Evolutionary conservation across 2,113 vertebrate genomes (phyloP).

Genomic region (Poeciliopsis turrubarensis): DNA sequence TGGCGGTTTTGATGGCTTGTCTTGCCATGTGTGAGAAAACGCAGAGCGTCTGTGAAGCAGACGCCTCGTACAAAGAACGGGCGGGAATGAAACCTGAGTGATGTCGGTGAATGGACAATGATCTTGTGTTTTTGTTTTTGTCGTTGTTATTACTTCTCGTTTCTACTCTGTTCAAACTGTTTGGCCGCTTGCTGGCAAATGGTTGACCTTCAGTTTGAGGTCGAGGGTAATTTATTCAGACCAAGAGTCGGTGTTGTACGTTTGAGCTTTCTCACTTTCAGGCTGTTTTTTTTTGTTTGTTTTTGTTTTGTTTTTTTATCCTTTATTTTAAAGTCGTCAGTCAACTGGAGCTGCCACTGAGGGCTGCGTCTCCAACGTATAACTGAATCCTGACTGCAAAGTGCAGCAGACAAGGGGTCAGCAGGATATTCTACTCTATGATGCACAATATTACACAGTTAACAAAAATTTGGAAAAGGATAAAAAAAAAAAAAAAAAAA

Average conservation of each 20-base stretch:
- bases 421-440: no score
- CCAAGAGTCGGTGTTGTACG: constrained; percentile 1
- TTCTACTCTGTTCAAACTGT: constrained; percentile 9
- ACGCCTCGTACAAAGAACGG: constrained; percentile 2
- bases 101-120: not conserved
- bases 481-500: not conserved
- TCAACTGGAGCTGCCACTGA: constrained; percentile 24
- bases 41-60: not conserved
- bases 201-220: not conserved
- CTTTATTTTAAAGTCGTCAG: not conserved
- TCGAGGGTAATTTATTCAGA: constrained; percentile 5
- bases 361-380: not conserved
- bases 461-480: not conserved
- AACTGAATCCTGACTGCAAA: constrained; percentile 22
- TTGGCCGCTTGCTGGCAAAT: constrained; percentile 13
- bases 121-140: not conserved
- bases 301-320: not conserved
- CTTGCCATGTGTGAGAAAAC: constrained; percentile 29
- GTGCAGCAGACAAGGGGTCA: no score
- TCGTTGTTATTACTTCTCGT: not conserved
- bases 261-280: constrained; percentile 27
- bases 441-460: no score
- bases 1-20: constrained; percentile 47
- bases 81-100: constrained; percentile 5
- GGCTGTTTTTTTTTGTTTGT: not conserved